Percentiles rank a stretch among this genome's conserved stretches.
These are phyloP conservation scores for Abscondita cerata DNA, from an alignment of 2,888 invertebrate genomes.

Conservation along the genomic window DNA sequence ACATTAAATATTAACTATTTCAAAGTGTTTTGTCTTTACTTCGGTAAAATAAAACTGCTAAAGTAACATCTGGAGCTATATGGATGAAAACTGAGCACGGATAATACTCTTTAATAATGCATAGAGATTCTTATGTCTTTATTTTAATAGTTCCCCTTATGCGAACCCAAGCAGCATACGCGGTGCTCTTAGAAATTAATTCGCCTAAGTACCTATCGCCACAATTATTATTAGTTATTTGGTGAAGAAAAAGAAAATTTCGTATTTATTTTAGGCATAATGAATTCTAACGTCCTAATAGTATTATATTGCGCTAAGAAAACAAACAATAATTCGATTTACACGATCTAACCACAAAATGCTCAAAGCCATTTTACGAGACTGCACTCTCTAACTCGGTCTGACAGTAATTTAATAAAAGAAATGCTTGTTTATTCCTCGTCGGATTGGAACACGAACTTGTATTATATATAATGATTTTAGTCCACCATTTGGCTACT, in stretches of 20 bases:
- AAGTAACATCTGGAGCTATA: conserved; percentile 26
- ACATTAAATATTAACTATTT: conserved; percentile 28
- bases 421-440: conserved; percentile 43
- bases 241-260: conserved; percentile 4
- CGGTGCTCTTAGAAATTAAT: background rate
- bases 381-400: conserved; percentile 35
- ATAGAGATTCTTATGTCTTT: conserved; percentile 12
- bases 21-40: conserved; percentile 26
- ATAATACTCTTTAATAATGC: conserved; percentile 25
- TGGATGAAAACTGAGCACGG: conserved; percentile 22
- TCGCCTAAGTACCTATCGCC: background rate
- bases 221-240: background rate
- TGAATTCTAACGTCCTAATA: conserved; percentile 29
- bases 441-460: conserved; percentile 41
- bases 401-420: conserved; percentile 43
- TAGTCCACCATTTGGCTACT: conserved; percentile 39
- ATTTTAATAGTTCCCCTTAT: conserved; percentile 20
- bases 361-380: conserved; percentile 33
- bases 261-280: conserved; percentile 26
- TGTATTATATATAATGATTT: conserved; percentile 36
- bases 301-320: conserved; percentile 33
- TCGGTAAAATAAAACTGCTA: conserved; percentile 21
- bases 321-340: conserved; percentile 35
- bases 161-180: background rate
- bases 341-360: conserved; percentile 35